phyloP scores from a whole-genome alignment of 92 coral and sea anemone species.

The Scolanthus callimorphus region DNA sequence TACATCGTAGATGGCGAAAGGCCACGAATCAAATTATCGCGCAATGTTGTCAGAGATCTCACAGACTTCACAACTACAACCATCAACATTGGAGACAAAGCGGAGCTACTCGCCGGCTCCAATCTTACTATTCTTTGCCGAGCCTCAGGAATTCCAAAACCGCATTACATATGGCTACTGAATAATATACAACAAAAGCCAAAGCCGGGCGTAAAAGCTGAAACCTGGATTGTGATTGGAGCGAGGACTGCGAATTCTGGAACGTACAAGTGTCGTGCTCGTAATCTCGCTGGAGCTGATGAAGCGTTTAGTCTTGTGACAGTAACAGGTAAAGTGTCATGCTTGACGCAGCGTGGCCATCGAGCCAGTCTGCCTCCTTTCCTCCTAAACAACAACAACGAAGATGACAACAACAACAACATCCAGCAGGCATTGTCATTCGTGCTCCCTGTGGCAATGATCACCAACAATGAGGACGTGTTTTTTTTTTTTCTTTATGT shows the following conservation, averaged over 20 bases:
- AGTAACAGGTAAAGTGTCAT: conserved; percentile 33
- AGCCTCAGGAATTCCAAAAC: conserved; percentile 65
- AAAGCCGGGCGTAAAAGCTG: conserved; percentile 20
- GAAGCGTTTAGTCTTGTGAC: conserved; percentile 34
- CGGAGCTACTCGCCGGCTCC: conserved; percentile 26
- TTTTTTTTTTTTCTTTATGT: too few species aligned
- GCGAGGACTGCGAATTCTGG: conserved; percentile 26
- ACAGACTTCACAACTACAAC: conserved; percentile 1
- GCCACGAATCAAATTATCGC: conserved; percentile 13
- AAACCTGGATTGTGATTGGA: conserved; percentile 21
- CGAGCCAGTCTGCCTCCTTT: too few species aligned
- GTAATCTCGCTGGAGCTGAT: conserved; percentile 46
- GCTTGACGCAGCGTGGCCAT: too few species aligned
- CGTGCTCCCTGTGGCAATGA: too few species aligned
- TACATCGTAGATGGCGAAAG: conserved; percentile 15
- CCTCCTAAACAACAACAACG: too few species aligned
- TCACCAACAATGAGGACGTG: too few species aligned
- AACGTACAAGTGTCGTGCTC: conserved; percentile 33
- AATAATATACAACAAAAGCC: conserved; percentile 21
- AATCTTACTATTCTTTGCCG: conserved; percentile 40
- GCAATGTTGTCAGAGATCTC: background rate
- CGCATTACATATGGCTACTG: conserved; percentile 56
- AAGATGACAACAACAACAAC: too few species aligned
- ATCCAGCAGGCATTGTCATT: too few species aligned
- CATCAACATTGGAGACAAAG: background rate